These are phyloP conservation scores for Manis javanica DNA, from an alignment of 2,797 vertebrate genomes.

Conservation along the genomic window DNA sequence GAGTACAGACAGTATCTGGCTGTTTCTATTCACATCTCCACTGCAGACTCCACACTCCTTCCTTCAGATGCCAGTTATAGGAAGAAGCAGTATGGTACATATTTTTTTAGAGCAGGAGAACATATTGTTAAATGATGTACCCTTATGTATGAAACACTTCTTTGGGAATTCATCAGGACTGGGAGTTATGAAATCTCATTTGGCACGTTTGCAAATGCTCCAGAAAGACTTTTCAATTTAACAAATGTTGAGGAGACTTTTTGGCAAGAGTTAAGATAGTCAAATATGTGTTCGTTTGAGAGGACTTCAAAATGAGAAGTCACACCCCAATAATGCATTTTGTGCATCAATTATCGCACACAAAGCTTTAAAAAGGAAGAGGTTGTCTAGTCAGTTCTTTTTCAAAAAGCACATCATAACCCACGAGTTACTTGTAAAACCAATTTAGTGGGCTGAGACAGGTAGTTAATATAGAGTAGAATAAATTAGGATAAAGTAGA, in stretches of 20 bases:
- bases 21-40: not conserved
- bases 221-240: slow-evolving; percentile 39
- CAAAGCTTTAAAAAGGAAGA: not conserved
- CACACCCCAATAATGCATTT: not conserved
- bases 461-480: not conserved
- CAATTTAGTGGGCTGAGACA: not conserved
- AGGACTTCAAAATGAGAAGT: not conserved
- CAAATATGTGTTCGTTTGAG: slow-evolving; percentile 36
- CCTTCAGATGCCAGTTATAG: slow-evolving; percentile 31
- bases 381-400: not conserved
- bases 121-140: slow-evolving; percentile 61
- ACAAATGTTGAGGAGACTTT: slow-evolving; percentile 58
- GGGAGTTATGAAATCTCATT: slow-evolving; percentile 49
- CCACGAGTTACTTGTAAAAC: not conserved
- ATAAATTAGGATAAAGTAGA: not conserved
- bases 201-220: slow-evolving; percentile 39
- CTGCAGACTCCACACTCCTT: not conserved
- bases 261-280: not conserved
- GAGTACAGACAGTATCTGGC: slow-evolving; percentile 50
- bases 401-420: not conserved
- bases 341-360: not conserved
- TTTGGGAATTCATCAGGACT: slow-evolving; percentile 55
- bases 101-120: slow-evolving; percentile 54
- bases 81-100: slow-evolving; percentile 6
- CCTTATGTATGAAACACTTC: slow-evolving; percentile 49